A percentile compares a stretch with the other conserved stretches of the same genome.
phyloP scores from a whole-genome alignment of 2,797 vertebrate genomes.

The Anas capensis region DNA sequence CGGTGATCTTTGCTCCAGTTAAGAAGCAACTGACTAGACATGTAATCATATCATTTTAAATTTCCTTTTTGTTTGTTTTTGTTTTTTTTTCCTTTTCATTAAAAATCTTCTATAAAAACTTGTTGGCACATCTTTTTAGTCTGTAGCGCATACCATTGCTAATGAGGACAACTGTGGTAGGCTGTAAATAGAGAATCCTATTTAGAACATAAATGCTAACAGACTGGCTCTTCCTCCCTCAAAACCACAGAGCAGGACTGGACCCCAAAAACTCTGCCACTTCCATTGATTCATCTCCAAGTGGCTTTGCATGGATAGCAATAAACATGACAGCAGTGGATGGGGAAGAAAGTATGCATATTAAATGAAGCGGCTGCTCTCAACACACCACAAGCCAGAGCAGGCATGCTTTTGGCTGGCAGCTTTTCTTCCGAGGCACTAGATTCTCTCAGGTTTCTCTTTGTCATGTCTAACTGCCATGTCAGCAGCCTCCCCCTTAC shows the following conservation, averaged over 20 bases:
- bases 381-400: fast-evolving
- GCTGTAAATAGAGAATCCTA: background rate
- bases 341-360: background rate
- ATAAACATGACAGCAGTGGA: background rate
- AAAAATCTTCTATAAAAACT: background rate
- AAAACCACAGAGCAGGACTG: background rate
- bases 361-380: background rate
- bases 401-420: background rate
- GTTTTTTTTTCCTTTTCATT: background rate
- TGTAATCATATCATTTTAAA: background rate
- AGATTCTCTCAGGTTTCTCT: background rate
- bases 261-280: background rate
- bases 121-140: background rate
- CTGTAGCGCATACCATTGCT: background rate
- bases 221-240: background rate
- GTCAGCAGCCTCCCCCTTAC: background rate
- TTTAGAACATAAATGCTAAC: background rate
- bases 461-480: background rate
- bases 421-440: background rate
- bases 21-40: background rate
- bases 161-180: background rate
- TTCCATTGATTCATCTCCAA: background rate
- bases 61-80: background rate
- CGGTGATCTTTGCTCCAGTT: background rate
- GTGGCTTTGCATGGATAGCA: background rate